A percentile compares a stretch with the other conserved stretches of the same genome.
Evolutionary conservation across 2,797 vertebrate species (phyloP).

Genomic region (Gobio occitaniae): DNA sequence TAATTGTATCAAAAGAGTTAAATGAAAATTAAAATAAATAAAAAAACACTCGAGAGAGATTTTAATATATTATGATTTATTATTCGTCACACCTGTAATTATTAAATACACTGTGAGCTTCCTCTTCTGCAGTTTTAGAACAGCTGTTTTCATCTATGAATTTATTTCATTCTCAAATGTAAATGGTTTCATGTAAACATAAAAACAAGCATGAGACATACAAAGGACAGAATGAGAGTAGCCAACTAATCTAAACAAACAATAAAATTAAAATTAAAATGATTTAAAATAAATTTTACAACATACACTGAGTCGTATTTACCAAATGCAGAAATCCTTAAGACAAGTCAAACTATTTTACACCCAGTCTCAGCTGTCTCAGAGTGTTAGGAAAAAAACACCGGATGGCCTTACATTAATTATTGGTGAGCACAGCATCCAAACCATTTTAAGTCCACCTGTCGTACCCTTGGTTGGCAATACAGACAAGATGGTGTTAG

Average conservation of each 20-base stretch:
- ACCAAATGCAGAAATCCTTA: conserved; percentile 15
- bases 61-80: conserved; percentile 86
- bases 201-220: conserved; percentile 68
- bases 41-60: not conserved
- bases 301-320: not conserved
- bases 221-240: conserved; percentile 27
- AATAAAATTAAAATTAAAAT: conserved; percentile 16
- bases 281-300: conserved; percentile 38
- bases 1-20: not conserved
- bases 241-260: conserved; percentile 7
- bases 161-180: conserved; percentile 72
- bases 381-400: conserved; percentile 6
- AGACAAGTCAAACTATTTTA: not conserved
- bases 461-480: not conserved
- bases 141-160: conserved; percentile 76
- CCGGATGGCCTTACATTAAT: not conserved
- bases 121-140: conserved; percentile 72
- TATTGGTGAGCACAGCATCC: not conserved
- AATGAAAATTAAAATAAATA: too few relatives aligned
- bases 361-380: conserved; percentile 9
- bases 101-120: conserved; percentile 82
- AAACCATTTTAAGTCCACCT: conserved; percentile 8
- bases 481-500: conserved; percentile 14
- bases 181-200: conserved; percentile 76
- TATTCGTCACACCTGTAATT: conserved; percentile 78